A percentile compares a stretch with the other conserved stretches of the same genome.
Conservation (phyloP, 2,113 vertebrate genomes). For the Heliornis fulica region DNA sequence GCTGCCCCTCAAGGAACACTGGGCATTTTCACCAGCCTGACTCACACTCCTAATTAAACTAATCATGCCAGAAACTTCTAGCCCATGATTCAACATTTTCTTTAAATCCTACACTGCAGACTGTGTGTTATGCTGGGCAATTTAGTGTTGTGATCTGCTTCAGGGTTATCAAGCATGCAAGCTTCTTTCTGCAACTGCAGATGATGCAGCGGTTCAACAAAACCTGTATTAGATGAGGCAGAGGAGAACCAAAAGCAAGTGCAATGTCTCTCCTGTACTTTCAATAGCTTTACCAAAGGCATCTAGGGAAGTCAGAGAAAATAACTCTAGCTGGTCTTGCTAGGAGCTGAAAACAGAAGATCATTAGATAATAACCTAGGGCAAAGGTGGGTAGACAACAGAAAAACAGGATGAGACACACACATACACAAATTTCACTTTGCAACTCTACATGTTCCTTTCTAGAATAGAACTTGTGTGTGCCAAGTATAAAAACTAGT, state of each 20-base stretch:
- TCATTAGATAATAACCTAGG: neutral
- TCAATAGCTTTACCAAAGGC: neutral
- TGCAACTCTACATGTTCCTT: neutral
- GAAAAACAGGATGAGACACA: neutral
- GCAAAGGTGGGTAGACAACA: neutral
- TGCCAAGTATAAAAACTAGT: neutral
- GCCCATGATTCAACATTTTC: neutral
- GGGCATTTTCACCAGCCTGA: neutral
- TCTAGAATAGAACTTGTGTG: neutral
- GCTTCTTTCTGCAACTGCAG: neutral
- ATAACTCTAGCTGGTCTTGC: neutral
- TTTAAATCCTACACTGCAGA: neutral
- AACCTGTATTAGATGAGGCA: neutral
- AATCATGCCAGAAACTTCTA: neutral
- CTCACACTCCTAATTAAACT: neutral
- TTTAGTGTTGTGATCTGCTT: neutral
- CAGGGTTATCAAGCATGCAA: neutral
- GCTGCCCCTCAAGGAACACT: neutral
- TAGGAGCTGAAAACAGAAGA: neutral
- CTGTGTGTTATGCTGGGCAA: neutral
- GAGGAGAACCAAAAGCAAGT: neutral
- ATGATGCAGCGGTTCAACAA: no score
- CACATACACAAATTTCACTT: neutral
- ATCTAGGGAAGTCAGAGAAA: neutral
- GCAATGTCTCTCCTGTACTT: neutral